Evolutionary conservation across 2,797 vertebrate genomes (phyloP).

Genomic region (Gymnoscopelus microlampas): DNA sequence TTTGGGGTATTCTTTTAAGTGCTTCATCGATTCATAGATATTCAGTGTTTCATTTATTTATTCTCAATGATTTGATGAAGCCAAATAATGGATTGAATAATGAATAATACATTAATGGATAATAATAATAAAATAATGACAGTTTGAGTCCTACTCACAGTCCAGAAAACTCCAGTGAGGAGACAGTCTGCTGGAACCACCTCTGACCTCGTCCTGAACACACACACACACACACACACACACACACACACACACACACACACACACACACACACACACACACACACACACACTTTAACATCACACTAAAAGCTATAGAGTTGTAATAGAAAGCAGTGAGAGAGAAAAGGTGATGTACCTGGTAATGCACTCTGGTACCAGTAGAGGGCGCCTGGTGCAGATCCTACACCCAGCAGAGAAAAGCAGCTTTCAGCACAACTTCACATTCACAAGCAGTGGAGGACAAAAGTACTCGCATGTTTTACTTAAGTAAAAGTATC

Average conservation of each 20-base stretch:
- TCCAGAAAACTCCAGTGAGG: conserved; percentile 98
- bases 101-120: too few species aligned
- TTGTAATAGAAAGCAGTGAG: background rate
- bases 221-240: background rate
- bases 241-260: background rate
- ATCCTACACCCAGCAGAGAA: conserved; percentile 75
- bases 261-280: background rate
- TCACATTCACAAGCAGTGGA: too few species aligned
- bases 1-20: too few species aligned
- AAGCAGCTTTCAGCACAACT: conserved; percentile 46
- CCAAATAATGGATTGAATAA: too few species aligned
- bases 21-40: too few species aligned
- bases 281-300: background rate
- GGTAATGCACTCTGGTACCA: conserved; percentile 94
- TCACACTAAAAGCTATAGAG: too few species aligned
- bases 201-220: conserved; percentile 78
- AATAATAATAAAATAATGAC: too few species aligned
- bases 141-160: conserved; percentile 80
- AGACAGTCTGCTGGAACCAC: conserved; percentile 87
- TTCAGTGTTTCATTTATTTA: too few species aligned
- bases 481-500: too few species aligned
- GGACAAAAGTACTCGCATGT: too few species aligned
- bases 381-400: conserved; percentile 82
- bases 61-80: too few species aligned
- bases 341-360: conserved; percentile 81